Evolutionary conservation across 1,140 invertebrate genomes (phyloP), one percentile per base, ranked within the genome.

Genomic region (Papilio helenus): DNA sequence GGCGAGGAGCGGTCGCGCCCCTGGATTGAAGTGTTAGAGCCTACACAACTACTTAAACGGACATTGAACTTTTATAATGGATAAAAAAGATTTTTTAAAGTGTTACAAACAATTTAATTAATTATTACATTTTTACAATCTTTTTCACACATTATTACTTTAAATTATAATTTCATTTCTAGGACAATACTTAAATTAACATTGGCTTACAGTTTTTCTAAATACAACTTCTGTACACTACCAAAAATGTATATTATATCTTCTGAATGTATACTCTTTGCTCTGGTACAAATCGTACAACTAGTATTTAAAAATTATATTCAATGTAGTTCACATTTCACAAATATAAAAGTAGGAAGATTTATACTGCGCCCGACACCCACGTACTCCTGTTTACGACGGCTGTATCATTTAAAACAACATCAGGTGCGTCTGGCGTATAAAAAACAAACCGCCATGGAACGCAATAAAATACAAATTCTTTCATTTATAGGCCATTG

Each of bases 41-140:
- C 79, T 86, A 79, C 44, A 82, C 84, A 85, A 87, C 81, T 85
- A 82, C 88, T 85, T 88, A 86, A 85, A 85, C 90, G 89, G 88
- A 76, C 90, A 82, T 87, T 92, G 90, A 93, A 90, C 90, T 85
- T 86, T 82, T 76, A 34, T 44, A 79, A 55, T 46, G 42, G 44
- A 76, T 58, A 34, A 58, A 55, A 73, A 34, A 26, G 10, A 26
- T 61, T 68, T 65, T 68, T 29, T 68, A 0, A 29, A 29, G 4
- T 29, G 4, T 29, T 3, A 58, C 0, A 20, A 58, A 20, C 23
- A 8, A n/a, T n/a, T n/a, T n/a, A n/a, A n/a, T n/a, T n/a, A 58
- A 58, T 1, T 58, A 9, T 58, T n/a, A 58, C 7, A 34, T 55
- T 55, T 55, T 18, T 51, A 51, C 18, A 51, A 51, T 51, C 7